Conservation (phyloP, 2,113 vertebrate species). For the Oncorhynchus gorbuscha region DNA sequence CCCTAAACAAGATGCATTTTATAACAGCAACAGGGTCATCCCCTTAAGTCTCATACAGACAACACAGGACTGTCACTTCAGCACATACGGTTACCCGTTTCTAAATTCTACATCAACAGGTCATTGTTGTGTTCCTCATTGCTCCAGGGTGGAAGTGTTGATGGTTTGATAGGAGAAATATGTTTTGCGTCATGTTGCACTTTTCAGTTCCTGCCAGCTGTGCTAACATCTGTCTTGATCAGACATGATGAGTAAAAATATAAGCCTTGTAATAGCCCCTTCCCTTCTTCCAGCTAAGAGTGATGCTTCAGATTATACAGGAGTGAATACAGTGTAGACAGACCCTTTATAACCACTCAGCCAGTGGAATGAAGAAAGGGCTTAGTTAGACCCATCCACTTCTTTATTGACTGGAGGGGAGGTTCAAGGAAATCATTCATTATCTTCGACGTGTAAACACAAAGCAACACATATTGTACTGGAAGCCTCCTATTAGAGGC, state of each 20-base stretch:
- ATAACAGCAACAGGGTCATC: neutral
- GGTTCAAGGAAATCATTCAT: neutral
- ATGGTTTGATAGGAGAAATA: neutral
- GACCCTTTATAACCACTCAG: too few relatives aligned
- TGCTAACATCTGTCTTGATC: neutral
- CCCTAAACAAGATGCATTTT: neutral
- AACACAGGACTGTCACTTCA: too few relatives aligned
- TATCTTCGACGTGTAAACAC: neutral
- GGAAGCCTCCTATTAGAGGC: neutral
- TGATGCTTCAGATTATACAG: neutral
- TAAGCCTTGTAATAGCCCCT: neutral
- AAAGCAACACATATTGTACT: constrained; percentile 7
- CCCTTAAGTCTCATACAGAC: neutral
- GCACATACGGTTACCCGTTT: too few relatives aligned
- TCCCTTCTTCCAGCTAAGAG: neutral
- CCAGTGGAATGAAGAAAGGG: too few relatives aligned
- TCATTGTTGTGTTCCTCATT: too few relatives aligned
- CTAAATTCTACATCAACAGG: too few relatives aligned
- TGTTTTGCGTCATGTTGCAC: neutral
- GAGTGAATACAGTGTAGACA: too few relatives aligned
- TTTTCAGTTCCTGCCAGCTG: neutral
- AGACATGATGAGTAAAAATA: neutral
- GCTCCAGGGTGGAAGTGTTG: too few relatives aligned
- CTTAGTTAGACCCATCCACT: too few relatives aligned
- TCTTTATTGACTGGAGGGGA: neutral